phyloP scores from a whole-genome alignment of 2,113 vertebrate genomes.

The Gallinago media region DNA sequence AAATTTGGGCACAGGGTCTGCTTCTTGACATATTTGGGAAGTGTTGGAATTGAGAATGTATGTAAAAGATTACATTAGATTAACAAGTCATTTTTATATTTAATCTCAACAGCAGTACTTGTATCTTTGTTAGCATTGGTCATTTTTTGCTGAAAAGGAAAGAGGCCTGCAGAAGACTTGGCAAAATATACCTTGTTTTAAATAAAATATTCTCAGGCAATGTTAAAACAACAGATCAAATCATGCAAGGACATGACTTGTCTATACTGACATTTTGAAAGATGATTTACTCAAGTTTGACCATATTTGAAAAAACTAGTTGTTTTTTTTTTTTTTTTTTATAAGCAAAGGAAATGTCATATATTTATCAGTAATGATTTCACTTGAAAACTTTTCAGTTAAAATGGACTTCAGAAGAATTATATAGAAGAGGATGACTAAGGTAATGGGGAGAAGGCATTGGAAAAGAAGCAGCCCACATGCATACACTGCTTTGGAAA shows the following conservation, averaged over 20 bases:
- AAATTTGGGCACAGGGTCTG: background rate
- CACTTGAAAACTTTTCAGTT: background rate
- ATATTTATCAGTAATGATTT: background rate
- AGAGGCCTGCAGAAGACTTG: background rate
- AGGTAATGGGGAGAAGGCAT: background rate
- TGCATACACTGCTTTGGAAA: background rate
- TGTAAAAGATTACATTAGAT: background rate
- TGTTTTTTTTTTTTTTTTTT: background rate
- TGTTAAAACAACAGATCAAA: constrained; percentile 17
- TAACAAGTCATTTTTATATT: background rate
- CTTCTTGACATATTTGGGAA: background rate
- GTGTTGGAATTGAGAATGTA: background rate
- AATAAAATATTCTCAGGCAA: constrained; percentile 12
- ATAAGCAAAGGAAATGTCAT: background rate
- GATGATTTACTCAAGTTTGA: background rate
- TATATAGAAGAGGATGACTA: background rate
- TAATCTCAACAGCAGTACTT: background rate
- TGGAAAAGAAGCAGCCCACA: background rate
- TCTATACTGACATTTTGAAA: background rate
- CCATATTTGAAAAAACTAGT: background rate
- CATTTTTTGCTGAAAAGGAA: background rate
- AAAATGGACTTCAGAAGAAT: background rate
- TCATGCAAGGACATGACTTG: background rate
- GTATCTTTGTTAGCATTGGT: background rate
- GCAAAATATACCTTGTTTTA: background rate